A percentile compares a stretch with the other conserved stretches of the same genome.
These are phyloP conservation scores for Apodemus agrarius DNA, from an alignment of 2,797 vertebrate species.

Conservation along the genomic window DNA sequence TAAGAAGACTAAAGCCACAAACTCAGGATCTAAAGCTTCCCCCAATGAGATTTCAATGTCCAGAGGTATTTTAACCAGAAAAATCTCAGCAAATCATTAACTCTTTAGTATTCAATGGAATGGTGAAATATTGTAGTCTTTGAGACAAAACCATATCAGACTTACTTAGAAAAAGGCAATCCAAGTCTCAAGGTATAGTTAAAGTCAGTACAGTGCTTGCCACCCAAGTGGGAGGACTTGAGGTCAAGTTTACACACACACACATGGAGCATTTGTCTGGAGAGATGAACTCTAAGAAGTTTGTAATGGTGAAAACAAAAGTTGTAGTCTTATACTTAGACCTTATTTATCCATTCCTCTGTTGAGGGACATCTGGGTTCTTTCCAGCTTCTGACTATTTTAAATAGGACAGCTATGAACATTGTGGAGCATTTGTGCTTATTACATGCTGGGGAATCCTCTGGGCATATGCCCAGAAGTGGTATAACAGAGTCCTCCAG, in stretches of 20 bases:
- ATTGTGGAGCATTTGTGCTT: no score
- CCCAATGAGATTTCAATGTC: not conserved
- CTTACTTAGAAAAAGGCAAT: not conserved
- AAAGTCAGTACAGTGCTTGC: no score
- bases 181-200: no score
- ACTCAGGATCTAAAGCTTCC: not conserved
- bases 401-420: no score
- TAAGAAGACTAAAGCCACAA: not conserved
- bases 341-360: not conserved
- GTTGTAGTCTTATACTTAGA: not conserved
- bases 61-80: not conserved
- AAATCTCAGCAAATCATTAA: not conserved
- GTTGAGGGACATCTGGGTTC: no score
- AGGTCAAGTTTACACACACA: not conserved
- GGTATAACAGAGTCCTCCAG: no score
- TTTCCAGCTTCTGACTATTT: no score
- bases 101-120: not conserved
- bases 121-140: not conserved
- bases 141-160: not conserved
- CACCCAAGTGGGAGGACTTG: not conserved
- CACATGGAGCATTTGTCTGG: not conserved
- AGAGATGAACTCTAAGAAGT: not conserved
- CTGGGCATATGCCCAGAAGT: no score
- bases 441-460: no score
- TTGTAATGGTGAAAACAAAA: not conserved